Conservation (phyloP, 2,113 vertebrate genomes). For the Lasiurus cinereus region DNA sequence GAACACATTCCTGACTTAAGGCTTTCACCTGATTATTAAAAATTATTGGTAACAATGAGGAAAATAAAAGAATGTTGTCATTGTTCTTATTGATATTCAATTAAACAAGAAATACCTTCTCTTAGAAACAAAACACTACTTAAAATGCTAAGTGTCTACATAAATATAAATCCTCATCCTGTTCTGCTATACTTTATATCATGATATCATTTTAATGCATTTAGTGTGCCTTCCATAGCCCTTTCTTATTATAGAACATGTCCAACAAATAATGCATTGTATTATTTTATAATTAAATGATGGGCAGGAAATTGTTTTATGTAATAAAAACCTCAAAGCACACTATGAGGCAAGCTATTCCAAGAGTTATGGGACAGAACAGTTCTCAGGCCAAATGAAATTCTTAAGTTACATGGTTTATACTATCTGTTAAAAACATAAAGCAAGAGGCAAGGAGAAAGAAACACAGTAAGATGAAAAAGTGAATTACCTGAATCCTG, state of each 20-base stretch:
- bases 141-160: neutral
- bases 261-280: neutral
- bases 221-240: neutral
- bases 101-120: neutral
- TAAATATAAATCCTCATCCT: neutral
- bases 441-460: neutral
- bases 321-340: neutral
- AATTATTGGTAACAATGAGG: neutral
- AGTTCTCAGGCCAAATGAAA: neutral
- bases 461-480: neutral
- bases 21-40: neutral
- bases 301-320: neutral
- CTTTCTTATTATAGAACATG: neutral
- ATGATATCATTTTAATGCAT: neutral
- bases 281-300: slow-evolving; percentile 25
- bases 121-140: neutral
- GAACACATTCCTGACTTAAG: neutral
- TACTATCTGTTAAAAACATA: neutral
- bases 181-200: neutral
- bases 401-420: neutral
- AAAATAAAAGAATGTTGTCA: neutral
- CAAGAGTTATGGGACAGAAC: neutral
- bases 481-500: neutral
- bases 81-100: neutral
- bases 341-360: neutral